Evolutionary conservation across 2,113 vertebrate species (phyloP).

Genomic region (Centropristis striata): DNA sequence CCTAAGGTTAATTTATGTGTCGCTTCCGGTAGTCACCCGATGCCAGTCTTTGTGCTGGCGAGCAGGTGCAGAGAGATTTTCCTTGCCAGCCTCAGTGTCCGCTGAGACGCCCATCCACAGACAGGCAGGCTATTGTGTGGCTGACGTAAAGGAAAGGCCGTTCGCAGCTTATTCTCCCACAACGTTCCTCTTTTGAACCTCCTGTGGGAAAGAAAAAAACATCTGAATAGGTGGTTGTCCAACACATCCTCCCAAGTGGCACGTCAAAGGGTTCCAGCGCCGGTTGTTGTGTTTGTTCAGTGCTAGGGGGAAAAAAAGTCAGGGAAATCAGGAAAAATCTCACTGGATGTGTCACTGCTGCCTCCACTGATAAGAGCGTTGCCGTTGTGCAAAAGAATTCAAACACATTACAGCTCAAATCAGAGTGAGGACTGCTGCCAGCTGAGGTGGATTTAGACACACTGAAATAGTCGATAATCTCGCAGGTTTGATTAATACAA

Average conservation of each 20-base stretch:
- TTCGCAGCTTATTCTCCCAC: slow-evolving; percentile 62
- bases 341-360: slow-evolving; percentile 48
- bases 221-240: slow-evolving; percentile 75
- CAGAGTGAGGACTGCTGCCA: slow-evolving; percentile 13
- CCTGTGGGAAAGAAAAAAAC: slow-evolving; percentile 70
- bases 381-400: slow-evolving; percentile 30
- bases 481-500: slow-evolving; percentile 45
- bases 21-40: slow-evolving; percentile 49
- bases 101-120: slow-evolving; percentile 58
- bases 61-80: slow-evolving; percentile 74
- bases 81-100: slow-evolving; percentile 61
- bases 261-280: slow-evolving; percentile 54
- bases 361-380: slow-evolving; percentile 45
- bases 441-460: slow-evolving; percentile 40
- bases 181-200: slow-evolving; percentile 65
- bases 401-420: slow-evolving; percentile 9
- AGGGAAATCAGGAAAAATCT: slow-evolving; percentile 44
- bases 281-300: slow-evolving; percentile 61
- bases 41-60: slow-evolving; percentile 55
- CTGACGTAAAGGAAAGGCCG: slow-evolving; percentile 77
- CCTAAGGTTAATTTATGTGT: slow-evolving; percentile 62
- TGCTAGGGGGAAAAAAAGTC: slow-evolving; percentile 20
- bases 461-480: slow-evolving; percentile 35
- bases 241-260: slow-evolving; percentile 75
- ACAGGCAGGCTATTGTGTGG: slow-evolving; percentile 73